Evolutionary conservation across 2,888 invertebrate species (phyloP).

Genomic region (Phorcus lineatus): DNA sequence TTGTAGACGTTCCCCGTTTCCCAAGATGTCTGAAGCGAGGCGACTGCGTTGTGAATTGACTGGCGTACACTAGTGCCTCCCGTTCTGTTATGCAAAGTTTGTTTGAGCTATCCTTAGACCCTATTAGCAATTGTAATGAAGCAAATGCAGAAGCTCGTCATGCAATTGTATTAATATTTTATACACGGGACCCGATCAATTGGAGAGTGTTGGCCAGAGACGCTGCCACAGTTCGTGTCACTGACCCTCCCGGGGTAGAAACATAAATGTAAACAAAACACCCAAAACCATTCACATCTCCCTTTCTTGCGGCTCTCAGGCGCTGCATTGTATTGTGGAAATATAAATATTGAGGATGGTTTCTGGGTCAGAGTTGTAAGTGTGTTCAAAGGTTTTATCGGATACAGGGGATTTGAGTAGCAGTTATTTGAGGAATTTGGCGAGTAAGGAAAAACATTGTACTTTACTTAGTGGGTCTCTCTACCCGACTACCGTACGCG

Average conservation of each 20-base stretch:
- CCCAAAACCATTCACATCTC: not conserved
- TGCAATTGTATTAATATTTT: conserved; percentile 64
- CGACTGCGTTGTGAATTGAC: conserved; percentile 8
- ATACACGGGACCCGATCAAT: conserved; percentile 56
- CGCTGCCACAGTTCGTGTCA: not conserved
- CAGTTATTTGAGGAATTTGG: conserved; percentile 10
- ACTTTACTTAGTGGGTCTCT: not conserved
- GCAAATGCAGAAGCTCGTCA: conserved; percentile 40
- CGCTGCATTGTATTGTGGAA: not conserved
- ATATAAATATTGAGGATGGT: not conserved
- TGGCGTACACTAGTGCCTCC: conserved; percentile 22
- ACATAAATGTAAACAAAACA: conserved; percentile 5
- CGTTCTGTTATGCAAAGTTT: conserved; percentile 57
- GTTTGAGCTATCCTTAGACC: conserved; percentile 49
- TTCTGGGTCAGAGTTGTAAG: not conserved
- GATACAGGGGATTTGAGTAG: not conserved
- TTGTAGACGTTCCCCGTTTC: not conserved
- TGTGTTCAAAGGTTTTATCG: not conserved
- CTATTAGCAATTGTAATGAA: conserved; percentile 64
- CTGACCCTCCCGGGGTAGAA: not conserved
- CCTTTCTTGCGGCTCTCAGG: not conserved
- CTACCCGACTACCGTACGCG: not conserved
- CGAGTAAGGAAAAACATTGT: conserved; percentile 1
- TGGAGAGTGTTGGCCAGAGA: not conserved
- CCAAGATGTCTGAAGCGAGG: conserved; percentile 4